These are phyloP conservation scores for Hydrotaea diabolus DNA, from an alignment of 2,888 invertebrate species.

Conservation along the genomic window DNA sequence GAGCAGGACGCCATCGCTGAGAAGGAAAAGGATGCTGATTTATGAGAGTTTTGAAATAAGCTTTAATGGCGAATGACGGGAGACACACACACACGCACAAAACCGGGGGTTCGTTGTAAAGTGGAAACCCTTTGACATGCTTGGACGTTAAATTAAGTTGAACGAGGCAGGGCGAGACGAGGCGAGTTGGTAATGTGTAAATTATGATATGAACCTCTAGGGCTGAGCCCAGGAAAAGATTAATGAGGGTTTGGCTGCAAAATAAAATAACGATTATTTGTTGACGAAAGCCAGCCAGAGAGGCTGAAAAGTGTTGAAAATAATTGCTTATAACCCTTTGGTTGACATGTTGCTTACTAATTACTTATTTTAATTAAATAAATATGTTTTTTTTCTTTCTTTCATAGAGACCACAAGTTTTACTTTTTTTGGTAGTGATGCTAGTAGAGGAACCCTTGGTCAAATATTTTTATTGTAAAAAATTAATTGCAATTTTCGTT, in stretches of 20 bases:
- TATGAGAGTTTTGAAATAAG: background rate
- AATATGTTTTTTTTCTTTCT: background rate
- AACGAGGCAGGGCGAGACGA: background rate
- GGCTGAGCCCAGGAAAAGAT: background rate
- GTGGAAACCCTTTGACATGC: background rate
- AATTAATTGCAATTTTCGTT: no score
- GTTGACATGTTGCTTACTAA: slow-evolving; percentile 1
- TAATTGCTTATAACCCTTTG: background rate
- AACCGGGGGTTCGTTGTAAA: background rate
- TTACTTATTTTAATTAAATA: background rate
- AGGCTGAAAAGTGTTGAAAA: background rate
- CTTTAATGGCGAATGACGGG: background rate
- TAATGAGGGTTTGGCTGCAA: background rate
- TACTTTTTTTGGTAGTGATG: no score
- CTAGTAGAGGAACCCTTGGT: no score
- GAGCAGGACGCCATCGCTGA: background rate
- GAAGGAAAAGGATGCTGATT: background rate
- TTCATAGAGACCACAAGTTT: background rate
- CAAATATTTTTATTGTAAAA: no score
- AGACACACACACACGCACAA: background rate
- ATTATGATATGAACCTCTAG: background rate
- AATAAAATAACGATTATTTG: background rate
- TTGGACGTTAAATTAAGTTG: slow-evolving; percentile 5
- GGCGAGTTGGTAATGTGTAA: background rate
- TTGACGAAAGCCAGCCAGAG: background rate